These are phyloP conservation scores for Berghia stephanieae DNA, from an alignment of 1,140 invertebrate species.

Conservation along the genomic window DNA sequence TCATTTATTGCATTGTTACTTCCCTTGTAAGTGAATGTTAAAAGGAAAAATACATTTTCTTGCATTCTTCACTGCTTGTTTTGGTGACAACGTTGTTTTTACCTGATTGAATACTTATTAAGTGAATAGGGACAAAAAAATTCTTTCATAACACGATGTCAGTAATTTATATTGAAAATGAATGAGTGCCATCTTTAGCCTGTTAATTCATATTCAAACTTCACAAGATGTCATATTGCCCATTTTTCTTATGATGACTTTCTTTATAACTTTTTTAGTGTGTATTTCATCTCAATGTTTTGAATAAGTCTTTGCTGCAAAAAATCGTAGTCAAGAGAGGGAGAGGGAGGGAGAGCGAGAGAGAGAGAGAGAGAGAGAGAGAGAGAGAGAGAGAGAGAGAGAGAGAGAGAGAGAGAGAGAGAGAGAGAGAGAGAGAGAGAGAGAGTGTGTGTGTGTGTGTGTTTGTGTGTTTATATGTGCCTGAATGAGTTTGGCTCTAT, in stretches of 20 bases:
- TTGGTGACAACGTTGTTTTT: neutral
- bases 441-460: constrained; percentile 15
- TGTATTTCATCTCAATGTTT: neutral
- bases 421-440: constrained; percentile 27
- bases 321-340: constrained; percentile 20
- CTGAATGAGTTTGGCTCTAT: neutral
- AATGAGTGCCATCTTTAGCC: neutral
- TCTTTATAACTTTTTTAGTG: neutral
- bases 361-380: neutral
- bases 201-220: too few species aligned
- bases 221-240: neutral
- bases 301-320: neutral
- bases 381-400: constrained; percentile 1
- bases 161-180: too few species aligned
- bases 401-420: constrained; percentile 15
- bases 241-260: neutral
- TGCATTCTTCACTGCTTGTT: neutral
- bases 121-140: too few species aligned
- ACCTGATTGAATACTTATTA: too few species aligned
- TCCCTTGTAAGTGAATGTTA: too few species aligned
- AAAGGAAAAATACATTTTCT: too few species aligned
- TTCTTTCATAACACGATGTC: too few species aligned
- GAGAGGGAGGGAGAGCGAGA: constrained; percentile 23
- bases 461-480: neutral
- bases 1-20: too few species aligned